phyloP scores from a whole-genome alignment of 1,140 invertebrate genomes.

The Pseudomyrmex pallidus region DNA sequence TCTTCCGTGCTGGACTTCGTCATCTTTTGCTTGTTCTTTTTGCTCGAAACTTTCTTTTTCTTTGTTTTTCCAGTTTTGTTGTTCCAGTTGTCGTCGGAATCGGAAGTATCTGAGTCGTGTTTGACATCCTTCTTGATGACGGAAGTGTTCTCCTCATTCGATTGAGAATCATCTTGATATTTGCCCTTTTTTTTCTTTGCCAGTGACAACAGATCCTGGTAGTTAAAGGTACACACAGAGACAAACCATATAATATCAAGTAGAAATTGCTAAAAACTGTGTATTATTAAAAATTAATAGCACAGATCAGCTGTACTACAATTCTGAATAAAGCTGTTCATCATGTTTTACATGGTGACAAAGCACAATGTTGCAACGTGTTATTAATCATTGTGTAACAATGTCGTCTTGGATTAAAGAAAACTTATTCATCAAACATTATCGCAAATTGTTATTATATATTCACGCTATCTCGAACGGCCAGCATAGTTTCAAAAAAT shows the following conservation, averaged over 20 bases:
- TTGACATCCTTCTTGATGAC: slow-evolving; percentile 81
- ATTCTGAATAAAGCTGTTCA: no score
- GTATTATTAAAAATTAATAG: background rate
- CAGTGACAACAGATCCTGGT: slow-evolving; percentile 94
- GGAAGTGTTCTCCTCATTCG: slow-evolving; percentile 86
- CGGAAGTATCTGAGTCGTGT: slow-evolving; percentile 89
- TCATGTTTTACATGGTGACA: no score
- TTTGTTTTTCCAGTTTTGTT: slow-evolving; percentile 86
- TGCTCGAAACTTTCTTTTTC: slow-evolving; percentile 86
- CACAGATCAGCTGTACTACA: no score
- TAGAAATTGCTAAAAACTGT: background rate
- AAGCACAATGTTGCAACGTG: no score
- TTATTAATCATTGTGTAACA: no score
- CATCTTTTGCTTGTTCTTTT: slow-evolving; percentile 81
- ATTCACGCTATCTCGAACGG: slow-evolving; percentile 25
- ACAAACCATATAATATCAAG: background rate
- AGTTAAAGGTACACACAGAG: slow-evolving; percentile 17
- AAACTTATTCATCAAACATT: background rate
- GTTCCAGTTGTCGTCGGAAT: slow-evolving; percentile 91
- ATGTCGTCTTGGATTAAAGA: background rate
- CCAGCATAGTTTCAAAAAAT: no score
- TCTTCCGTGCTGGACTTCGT: slow-evolving; percentile 87
- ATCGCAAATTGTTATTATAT: slow-evolving; percentile 17
- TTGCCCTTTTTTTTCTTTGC: slow-evolving; percentile 94
- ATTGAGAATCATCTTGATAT: slow-evolving; percentile 85